Base-by-base conservation (phyloP, 2,113 vertebrate species). In the Thunnus maccoyii region DNA sequence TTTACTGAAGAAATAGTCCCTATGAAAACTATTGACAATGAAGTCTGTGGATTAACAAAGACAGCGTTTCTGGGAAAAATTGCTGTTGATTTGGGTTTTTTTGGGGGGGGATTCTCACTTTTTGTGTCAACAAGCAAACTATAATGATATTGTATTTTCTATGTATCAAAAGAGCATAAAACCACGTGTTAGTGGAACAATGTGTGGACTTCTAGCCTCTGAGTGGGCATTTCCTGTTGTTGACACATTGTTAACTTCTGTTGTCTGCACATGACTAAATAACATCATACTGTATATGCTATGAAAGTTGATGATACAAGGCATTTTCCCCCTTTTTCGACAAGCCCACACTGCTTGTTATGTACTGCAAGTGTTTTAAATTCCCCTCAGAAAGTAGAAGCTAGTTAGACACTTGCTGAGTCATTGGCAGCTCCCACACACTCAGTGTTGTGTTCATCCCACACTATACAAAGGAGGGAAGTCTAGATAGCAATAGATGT, bases 181-280 rank as follows among this genome's bases (percentile, higher is more conserved):
- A n/a, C 41, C 3, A 15, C 65, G 13, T 54, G 10, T 36, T 44
- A 32, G 36, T 65, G 58, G 50, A 67, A 54, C 44, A 44, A 41
- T 48, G 67, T 61, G 22, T 50, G 16, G 15, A 48, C 3, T 22
- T 62, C 44, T 17, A 22, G 9, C 27, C 47, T 62, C 15, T 32
- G 2, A 3, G 30, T 75, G 52, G 51, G n/a, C 51, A 63, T 85
- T 65, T 61, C 55, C 47, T 25, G 16, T 15, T 5, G 48, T 77
- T 77, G 56, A 72, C 8, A 1, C 13, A 5, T 18, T 15, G n/a
- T 20, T 41, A 66, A 9, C 44, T 16, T 77, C 22, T 1, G 11
- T 64, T 41, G 48, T 56, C n/a, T 0, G 0, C 30, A 4, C 2
- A 12, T 62, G 14, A 63, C 16, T 56, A 6, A 10, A 15, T 6